These are phyloP conservation scores for Chrysina gloriosa DNA, from an alignment of 2,888 invertebrate genomes.

Conservation along the genomic window DNA sequence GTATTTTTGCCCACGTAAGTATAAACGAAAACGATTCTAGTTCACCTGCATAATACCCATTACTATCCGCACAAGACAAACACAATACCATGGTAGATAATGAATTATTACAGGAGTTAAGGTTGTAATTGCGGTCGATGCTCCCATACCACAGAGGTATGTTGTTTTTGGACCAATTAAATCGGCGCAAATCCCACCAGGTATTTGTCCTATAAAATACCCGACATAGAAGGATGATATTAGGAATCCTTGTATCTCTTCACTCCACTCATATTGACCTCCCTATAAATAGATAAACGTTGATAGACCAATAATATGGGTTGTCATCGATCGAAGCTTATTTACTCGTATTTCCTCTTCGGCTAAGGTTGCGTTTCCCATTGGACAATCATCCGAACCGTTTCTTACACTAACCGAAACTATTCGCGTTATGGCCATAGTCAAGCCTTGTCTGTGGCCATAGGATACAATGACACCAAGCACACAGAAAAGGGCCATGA, in stretches of 20 bases:
- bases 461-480: slow-evolving; percentile 13
- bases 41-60: slow-evolving; percentile 10
- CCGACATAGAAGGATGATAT: background rate
- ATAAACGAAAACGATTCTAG: no score
- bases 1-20: no score
- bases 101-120: background rate
- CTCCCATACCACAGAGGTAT: background rate
- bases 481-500: background rate
- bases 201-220: slow-evolving; percentile 14
- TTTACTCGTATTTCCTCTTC: slow-evolving; percentile 4
- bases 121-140: background rate
- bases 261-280: background rate
- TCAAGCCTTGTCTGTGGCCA: slow-evolving; percentile 4
- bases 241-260: slow-evolving; percentile 1
- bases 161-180: background rate
- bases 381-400: background rate
- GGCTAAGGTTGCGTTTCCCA: background rate
- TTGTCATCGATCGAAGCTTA: no score
- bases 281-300: background rate
- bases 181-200: background rate
- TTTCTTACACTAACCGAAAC: background rate
- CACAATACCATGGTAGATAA: background rate
- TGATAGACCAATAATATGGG: no score
- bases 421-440: slow-evolving; percentile 6
- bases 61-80: background rate